Base-by-base conservation (phyloP, 2,113 vertebrate genomes). In the Hystrix cristata region DNA sequence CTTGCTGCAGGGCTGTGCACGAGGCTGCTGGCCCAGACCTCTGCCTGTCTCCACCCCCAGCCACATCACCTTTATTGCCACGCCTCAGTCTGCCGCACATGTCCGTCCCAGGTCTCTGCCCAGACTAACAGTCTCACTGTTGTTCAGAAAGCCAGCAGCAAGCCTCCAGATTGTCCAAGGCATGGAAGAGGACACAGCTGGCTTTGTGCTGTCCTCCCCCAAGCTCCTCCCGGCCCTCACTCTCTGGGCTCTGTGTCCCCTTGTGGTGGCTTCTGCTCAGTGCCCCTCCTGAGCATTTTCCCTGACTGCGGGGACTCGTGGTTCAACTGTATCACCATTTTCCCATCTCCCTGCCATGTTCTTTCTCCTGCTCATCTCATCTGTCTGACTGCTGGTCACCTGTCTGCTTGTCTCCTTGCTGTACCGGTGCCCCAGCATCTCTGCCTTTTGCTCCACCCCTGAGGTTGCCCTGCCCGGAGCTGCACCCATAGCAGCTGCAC, bases 1-100 rank as follows among this genome's bases (percentile, higher is more conserved):
- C 1, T 16, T 1, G 62, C 59, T 1, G 10, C 10, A 0, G 59
- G 38, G 10, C 78, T 72, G 29, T 18, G 21, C 1, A 3, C 0
- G 48, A 21, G 19, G 76, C 65, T 1, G 48, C 48, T 14, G 43
- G 16, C 53, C 27, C 23, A 27, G 15, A 3, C 53, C 1, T 12
- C 53, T 6, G 1, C 34, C 57, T 5, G 0, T 5, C 51, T 43
- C 34, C 12, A 23, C 9, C 81, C 53, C 38, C 3, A 5, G 79
- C 2, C 48, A 79, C 21, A 2, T 0, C 43, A 34, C 69, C 34
- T 3, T 13, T 5, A 2, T 14, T 29, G 29, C 23, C 6, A 13
- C 27, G 10, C 31, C 46, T 43, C 38, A 0, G 0, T 14, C 23
- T 6, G 3, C 7, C 12, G 10, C 14, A 3, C 7, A 4, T 6